phyloP scores from a whole-genome alignment of 2,888 invertebrate species.

The Resseliella maxima region DNA sequence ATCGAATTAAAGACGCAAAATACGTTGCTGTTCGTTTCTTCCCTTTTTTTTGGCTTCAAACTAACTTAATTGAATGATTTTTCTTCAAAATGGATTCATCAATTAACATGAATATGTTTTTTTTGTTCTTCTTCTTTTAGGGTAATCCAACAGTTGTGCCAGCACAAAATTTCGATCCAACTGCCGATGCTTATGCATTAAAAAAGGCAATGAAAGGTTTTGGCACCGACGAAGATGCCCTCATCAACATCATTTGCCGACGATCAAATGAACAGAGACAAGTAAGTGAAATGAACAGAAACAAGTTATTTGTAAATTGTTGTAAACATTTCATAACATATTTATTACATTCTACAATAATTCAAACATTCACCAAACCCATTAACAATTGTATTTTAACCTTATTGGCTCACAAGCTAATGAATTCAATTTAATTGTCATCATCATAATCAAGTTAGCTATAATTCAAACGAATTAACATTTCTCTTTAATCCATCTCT shows the following conservation, averaged over 20 bases:
- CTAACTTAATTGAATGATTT: not conserved
- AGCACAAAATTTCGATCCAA: constrained; percentile 81
- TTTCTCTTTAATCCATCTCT: too few relatives aligned
- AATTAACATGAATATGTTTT: not conserved
- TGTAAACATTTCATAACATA: too few relatives aligned
- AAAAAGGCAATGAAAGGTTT: constrained; percentile 92
- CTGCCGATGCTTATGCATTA: constrained; percentile 81
- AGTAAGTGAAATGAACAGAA: not conserved
- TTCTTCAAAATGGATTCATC: not conserved
- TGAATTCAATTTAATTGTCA: too few relatives aligned
- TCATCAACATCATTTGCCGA: constrained; percentile 84
- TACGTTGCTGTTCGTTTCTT: not conserved
- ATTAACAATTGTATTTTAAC: too few relatives aligned
- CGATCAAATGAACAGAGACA: constrained; percentile 86
- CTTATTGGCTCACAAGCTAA: too few relatives aligned
- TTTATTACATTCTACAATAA: not conserved
- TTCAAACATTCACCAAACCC: not conserved
- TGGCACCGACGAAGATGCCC: constrained; percentile 90
- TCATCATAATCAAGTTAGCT: too few relatives aligned
- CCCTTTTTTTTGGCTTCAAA: not conserved
- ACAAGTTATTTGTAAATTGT: too few relatives aligned
- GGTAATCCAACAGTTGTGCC: constrained; percentile 79
- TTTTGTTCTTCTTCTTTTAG: constrained; percentile 61
- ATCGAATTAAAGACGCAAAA: constrained; percentile 34
- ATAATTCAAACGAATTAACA: too few relatives aligned